Evolutionary conservation across 2,797 vertebrate species (phyloP).

Genomic region (Myioborus miniatus): DNA sequence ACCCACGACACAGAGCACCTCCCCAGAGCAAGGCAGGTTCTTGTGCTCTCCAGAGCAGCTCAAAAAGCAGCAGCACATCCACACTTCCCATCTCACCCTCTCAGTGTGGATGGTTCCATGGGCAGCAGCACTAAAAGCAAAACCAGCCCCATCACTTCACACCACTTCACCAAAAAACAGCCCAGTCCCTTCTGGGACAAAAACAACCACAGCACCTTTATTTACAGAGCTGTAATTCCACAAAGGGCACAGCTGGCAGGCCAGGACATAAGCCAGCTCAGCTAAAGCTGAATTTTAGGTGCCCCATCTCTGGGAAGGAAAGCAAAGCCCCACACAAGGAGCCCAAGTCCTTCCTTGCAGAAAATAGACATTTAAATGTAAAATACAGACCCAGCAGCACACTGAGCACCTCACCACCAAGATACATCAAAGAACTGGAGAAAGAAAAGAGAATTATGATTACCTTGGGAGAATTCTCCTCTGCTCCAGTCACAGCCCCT

Average conservation of each 20-base stretch:
- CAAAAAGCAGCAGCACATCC: neutral
- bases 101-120: accelerated
- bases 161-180: neutral
- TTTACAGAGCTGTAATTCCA: accelerated
- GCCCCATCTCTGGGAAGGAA: accelerated
- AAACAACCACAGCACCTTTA: accelerated
- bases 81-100: accelerated
- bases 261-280: accelerated
- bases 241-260: accelerated
- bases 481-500: accelerated
- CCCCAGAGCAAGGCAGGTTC: neutral
- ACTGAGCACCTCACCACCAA: neutral
- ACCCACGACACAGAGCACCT: neutral
- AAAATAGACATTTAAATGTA: accelerated
- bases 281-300: neutral
- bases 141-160: neutral
- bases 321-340: accelerated
- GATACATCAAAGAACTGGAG: accelerated
- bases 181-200: accelerated
- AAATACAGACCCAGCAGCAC: accelerated
- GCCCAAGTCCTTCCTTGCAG: accelerated
- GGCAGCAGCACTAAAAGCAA: accelerated
- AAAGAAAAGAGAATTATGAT: neutral
- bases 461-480: accelerated
- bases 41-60: accelerated